These are phyloP conservation scores for Acronicta alni DNA, from an alignment of 2,888 invertebrate genomes.

Conservation along the genomic window DNA sequence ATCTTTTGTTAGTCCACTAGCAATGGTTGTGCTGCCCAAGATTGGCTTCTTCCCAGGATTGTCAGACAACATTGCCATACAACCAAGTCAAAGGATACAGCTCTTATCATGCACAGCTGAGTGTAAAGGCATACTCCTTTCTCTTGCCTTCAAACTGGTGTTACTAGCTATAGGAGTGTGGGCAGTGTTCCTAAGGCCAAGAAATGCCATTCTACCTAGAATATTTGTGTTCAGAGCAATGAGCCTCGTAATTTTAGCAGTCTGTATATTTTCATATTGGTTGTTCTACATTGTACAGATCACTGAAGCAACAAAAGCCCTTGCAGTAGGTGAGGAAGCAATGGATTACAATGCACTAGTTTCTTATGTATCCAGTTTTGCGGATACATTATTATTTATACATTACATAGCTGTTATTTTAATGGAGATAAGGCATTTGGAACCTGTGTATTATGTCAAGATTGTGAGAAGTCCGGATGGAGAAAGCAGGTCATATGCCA, in stretches of 20 bases:
- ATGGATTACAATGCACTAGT: conserved; percentile 96
- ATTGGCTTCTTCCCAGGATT: conserved; percentile 95
- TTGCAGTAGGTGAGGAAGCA: conserved; percentile 94
- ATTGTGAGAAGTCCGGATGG: conserved; percentile 99
- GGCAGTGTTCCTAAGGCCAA: conserved; percentile 96
- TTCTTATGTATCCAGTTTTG: conserved; percentile 96
- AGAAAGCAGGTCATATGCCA: conserved; percentile 95
- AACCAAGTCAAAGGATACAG: conserved; percentile 91
- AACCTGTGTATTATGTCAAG: conserved; percentile 96
- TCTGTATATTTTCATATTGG: conserved; percentile 99
- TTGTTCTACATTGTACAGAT: conserved; percentile 98
- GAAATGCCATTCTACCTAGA: conserved; percentile 96
- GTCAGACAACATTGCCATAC: conserved; percentile 91
- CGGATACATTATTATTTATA: conserved; percentile 97
- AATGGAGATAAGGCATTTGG: conserved; percentile 97
- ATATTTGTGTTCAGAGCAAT: conserved; percentile 97
- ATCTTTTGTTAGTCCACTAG: conserved; percentile 97
- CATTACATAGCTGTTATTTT: conserved; percentile 98
- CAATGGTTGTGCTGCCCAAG: conserved; percentile 98
- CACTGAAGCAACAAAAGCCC: conserved; percentile 94
- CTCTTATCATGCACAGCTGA: conserved; percentile 96
- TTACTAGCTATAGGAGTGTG: conserved; percentile 96
- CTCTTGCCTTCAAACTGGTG: conserved; percentile 96
- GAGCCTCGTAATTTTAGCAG: conserved; percentile 95
- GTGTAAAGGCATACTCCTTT: conserved; percentile 97